Conservation (phyloP, 1,140 invertebrate genomes). For the Agraylea sexmaculata region DNA sequence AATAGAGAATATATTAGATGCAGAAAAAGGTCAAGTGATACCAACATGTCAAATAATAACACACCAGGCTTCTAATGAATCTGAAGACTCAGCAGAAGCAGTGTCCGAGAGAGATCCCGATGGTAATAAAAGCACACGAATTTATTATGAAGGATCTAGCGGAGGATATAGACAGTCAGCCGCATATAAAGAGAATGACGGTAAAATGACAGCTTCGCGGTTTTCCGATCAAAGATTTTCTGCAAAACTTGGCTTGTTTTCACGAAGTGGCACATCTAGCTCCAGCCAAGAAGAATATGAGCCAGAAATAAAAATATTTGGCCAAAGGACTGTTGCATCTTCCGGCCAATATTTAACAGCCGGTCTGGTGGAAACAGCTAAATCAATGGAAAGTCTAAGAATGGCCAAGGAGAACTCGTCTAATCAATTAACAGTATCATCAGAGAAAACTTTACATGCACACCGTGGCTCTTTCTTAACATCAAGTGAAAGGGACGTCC, state of each 20-base stretch:
- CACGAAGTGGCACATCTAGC: constrained; percentile 48
- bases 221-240: constrained; percentile 41
- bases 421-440: constrained; percentile 34
- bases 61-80: constrained; percentile 35
- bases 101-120: constrained; percentile 21
- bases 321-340: constrained; percentile 32
- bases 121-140: constrained; percentile 16
- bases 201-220: constrained; percentile 33
- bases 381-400: constrained; percentile 57
- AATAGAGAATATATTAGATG: constrained; percentile 10
- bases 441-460: constrained; percentile 33
- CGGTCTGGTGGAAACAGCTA: constrained; percentile 45
- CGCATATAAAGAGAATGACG: constrained; percentile 28
- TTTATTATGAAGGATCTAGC: constrained; percentile 15
- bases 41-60: constrained; percentile 33
- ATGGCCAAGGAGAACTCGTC: constrained; percentile 40
- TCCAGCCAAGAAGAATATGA: constrained; percentile 60
- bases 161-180: constrained; percentile 25
- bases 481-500: constrained; percentile 50
- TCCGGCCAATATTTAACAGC: constrained; percentile 45
- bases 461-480: constrained; percentile 44
- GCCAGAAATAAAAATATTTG: constrained; percentile 35
- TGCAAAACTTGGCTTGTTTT: constrained; percentile 45
- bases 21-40: constrained; percentile 13
- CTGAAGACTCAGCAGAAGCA: constrained; percentile 27